phyloP scores from a whole-genome alignment of 1,140 invertebrate species.

The Papilio aristodemus region DNA sequence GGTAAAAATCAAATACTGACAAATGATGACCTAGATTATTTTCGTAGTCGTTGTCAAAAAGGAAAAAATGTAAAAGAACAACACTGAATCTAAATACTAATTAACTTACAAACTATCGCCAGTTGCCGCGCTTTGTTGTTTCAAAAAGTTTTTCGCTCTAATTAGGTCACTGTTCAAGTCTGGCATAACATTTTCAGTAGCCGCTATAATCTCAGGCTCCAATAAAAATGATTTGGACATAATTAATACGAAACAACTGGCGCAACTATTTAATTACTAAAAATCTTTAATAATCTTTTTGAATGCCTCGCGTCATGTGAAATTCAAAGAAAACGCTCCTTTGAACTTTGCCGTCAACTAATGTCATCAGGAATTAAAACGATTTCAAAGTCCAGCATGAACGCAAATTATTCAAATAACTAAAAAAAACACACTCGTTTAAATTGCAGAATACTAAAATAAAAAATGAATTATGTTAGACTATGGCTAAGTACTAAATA shows the following conservation, averaged over 20 bases:
- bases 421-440: background rate
- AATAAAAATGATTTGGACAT: constrained; percentile 69
- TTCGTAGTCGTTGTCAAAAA: background rate
- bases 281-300: background rate
- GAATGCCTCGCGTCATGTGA: background rate
- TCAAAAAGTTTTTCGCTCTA: constrained; percentile 71
- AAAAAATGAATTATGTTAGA: too few species aligned
- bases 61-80: background rate
- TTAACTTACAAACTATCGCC: constrained; percentile 67
- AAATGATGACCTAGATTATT: background rate
- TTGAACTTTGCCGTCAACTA: background rate
- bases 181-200: constrained; percentile 72
- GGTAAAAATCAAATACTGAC: constrained; percentile 12
- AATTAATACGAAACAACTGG: constrained; percentile 32
- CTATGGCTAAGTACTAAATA: too few species aligned
- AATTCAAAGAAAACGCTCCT: background rate
- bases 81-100: background rate
- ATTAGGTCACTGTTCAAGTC: constrained; percentile 71
- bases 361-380: background rate
- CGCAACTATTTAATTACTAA: background rate
- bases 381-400: background rate
- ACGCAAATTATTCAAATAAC: background rate
- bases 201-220: constrained; percentile 73
- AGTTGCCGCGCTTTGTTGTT: constrained; percentile 69
- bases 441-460: too few species aligned